Percentiles rank a stretch among this genome's conserved stretches.
These are phyloP conservation scores for Lanius collurio DNA, from an alignment of 2,113 vertebrate genomes.

Conservation along the genomic window DNA sequence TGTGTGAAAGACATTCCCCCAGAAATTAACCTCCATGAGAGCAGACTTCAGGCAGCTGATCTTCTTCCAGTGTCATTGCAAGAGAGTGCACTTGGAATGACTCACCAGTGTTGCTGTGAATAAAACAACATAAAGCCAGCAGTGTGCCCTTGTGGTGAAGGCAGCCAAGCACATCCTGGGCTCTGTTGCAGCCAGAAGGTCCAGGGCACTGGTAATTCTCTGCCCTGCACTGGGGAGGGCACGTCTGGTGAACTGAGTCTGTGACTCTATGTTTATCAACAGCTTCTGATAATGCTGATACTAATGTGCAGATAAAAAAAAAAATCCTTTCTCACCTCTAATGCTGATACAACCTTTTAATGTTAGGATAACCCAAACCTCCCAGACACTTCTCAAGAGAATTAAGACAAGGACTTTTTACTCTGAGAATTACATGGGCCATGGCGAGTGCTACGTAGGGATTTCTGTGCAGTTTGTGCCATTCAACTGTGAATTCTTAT, in stretches of 20 bases:
- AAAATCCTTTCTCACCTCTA: neutral
- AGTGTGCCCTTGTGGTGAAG: neutral
- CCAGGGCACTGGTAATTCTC: neutral
- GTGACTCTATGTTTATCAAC: neutral
- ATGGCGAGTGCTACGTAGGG: accelerated
- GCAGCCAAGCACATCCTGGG: neutral
- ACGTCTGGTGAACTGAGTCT: neutral
- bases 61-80: neutral
- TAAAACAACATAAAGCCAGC: neutral
- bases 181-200: neutral
- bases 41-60: neutral
- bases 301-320: neutral
- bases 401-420: neutral
- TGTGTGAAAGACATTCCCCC: accelerated
- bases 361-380: neutral
- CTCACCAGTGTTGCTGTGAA: neutral
- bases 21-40: neutral
- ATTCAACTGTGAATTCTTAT: neutral
- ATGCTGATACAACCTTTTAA: neutral
- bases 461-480: neutral
- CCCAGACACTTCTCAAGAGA: neutral
- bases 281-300: neutral
- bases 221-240: neutral
- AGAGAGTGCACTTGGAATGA: neutral
- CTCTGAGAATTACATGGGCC: neutral